Percentiles rank a stretch among this genome's conserved stretches.
Conservation (phyloP, 2,888 invertebrate genomes). For the Drosophila siamana region DNA sequence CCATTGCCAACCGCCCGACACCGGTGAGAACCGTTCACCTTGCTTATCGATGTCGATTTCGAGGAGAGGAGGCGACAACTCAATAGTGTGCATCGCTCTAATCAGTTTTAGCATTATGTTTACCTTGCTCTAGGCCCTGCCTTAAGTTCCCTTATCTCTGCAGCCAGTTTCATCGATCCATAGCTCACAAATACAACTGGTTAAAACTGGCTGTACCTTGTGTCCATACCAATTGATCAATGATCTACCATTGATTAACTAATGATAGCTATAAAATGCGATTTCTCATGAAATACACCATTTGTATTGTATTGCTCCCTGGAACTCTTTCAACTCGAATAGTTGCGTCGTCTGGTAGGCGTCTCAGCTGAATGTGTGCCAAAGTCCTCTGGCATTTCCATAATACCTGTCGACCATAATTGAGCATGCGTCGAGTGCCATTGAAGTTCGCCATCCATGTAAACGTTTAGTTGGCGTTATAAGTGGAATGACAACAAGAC, state of each 20-base stretch:
- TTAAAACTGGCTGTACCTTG: background rate
- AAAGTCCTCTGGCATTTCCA: conserved; percentile 27
- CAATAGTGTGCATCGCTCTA: conserved; percentile 16
- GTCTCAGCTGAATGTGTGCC: conserved; percentile 25
- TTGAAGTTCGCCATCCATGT: conserved; percentile 17
- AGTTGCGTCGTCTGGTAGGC: background rate
- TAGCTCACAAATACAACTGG: background rate
- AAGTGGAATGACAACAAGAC: background rate
- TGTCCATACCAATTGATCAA: conserved; percentile 3
- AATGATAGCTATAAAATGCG: background rate
- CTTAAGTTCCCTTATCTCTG: conserved; percentile 12
- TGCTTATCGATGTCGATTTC: conserved; percentile 30
- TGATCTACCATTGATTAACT: conserved; percentile 8
- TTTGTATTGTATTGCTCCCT: background rate
- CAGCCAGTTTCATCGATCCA: conserved; percentile 8
- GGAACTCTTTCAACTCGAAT: no score
- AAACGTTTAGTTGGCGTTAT: conserved; percentile 10
- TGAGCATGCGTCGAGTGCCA: conserved; percentile 29
- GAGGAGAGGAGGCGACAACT: background rate
- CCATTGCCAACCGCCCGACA: conserved; percentile 37
- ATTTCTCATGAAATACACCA: background rate
- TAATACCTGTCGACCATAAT: conserved; percentile 6
- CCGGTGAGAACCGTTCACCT: conserved; percentile 37
- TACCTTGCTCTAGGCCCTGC: conserved; percentile 14
- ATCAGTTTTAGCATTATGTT: conserved; percentile 34